Percentiles rank a stretch among this genome's conserved stretches.
Conservation (phyloP, 2,888 invertebrate genomes). For the Noctua janthina region DNA sequence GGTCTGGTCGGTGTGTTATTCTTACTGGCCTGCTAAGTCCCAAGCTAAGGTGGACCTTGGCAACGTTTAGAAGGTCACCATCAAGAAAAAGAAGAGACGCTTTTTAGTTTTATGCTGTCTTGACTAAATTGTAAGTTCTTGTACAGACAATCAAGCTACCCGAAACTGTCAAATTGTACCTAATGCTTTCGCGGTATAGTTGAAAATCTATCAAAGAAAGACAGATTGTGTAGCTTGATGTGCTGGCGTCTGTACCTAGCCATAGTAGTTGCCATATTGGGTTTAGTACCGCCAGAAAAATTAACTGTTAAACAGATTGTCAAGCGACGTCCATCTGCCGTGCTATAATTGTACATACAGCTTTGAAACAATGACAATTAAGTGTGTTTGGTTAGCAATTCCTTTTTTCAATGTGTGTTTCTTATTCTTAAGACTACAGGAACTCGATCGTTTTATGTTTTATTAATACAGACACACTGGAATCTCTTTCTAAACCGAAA, state of each 20-base stretch:
- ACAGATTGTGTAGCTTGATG: not conserved
- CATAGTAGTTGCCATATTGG: not conserved
- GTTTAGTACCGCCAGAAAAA: not conserved
- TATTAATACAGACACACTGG: not conserved
- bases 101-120: not conserved
- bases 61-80: slow-evolving; percentile 50
- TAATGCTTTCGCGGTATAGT: too few relatives aligned
- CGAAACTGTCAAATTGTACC: not conserved
- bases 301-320: not conserved
- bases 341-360: not conserved
- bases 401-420: not conserved
- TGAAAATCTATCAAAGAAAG: too few relatives aligned
- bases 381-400: not conserved
- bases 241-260: not conserved
- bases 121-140: not conserved
- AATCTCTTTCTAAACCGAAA: not conserved
- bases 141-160: not conserved
- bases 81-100: not conserved
- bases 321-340: not conserved
- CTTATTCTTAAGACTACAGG: not conserved
- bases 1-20: slow-evolving; percentile 91
- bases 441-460: not conserved
- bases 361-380: not conserved
- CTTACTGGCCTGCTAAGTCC: slow-evolving; percentile 97
- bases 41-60: slow-evolving; percentile 90